Base-by-base conservation (phyloP, 1,140 invertebrate genomes). In the Triops longicaudatus region DNA sequence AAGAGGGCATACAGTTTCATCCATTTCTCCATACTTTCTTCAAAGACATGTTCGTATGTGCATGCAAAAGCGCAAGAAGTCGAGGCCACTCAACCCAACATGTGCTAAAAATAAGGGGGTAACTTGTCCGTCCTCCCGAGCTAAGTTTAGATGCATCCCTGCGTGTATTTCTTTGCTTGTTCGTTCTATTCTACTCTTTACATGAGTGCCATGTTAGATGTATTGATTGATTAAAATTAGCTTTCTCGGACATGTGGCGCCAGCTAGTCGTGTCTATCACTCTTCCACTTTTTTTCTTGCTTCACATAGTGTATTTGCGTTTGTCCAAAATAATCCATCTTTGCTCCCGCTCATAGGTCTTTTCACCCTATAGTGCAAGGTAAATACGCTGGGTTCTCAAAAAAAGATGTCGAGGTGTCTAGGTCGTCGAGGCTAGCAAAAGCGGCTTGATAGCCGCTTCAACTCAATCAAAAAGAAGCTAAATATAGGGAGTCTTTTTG, bases 61-160 rank as follows among this genome's bases (percentile, higher is more conserved):
- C n/a, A 63, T 63, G 50, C 50, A 63, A 63, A 63, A 63, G 50
- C 50, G 50, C 50, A 63, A 63, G 50, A 63, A 63, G 50, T 63
- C 50, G 50, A 63, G 50, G 50, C 50, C 50, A 63, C 50, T 63
- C 50, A 63, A 63, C 50, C 50, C 50, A 63, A 63, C 50, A 63
- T 63, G 50, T 63, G 50, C 50, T 63, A 63, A 63, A 63, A 63
- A 63, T 63, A 63, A 63, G 50, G 50, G 50, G 50, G 50, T n/a
- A 63, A 63, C 50, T 63, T 63, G 50, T 63, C 50, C 17, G 50
- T 63, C 50, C 50, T 63, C 50, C n/a, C 22, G 50, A 63, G 22
- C 50, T 63, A 63, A 63, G 50, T 63, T 63, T 63, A 63, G 50
- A 63, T 63, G 17, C 50, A 63, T 63, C 50, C 50, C 17, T 63